Conservation (phyloP, 2,797 vertebrate genomes). For the Octomys mimax region DNA sequence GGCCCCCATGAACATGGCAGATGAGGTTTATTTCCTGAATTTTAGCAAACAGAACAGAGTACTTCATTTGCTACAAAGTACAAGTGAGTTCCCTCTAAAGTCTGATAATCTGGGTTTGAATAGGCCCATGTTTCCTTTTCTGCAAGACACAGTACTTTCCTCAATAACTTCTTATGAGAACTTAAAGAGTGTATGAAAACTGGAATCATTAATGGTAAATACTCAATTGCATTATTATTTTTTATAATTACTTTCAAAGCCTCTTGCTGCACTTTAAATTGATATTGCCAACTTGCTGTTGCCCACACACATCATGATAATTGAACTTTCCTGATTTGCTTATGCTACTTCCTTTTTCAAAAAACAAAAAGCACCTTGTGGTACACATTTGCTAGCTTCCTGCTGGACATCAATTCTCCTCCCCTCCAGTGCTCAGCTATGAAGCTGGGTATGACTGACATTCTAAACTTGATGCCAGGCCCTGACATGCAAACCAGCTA, state of each 20-base stretch:
- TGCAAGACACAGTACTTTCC: neutral
- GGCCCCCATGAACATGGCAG: neutral
- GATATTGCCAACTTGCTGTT: neutral
- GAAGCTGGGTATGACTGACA: neutral
- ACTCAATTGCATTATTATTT: neutral
- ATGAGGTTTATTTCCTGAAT: slow-evolving; percentile 19
- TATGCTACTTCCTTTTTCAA: neutral
- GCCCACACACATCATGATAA: neutral
- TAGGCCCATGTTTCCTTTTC: neutral
- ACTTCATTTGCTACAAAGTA: neutral
- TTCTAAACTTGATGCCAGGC: neutral
- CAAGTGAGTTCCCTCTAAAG: neutral
- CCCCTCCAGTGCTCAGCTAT: neutral
- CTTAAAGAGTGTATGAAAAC: neutral
- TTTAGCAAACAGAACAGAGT: neutral
- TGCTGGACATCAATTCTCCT: neutral
- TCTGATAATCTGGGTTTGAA: neutral
- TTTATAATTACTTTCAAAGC: neutral
- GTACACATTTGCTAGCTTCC: neutral
- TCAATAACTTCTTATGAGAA: neutral
- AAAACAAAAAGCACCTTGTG: neutral
- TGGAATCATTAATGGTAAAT: slow-evolving; percentile 13
- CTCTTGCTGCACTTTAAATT: neutral
- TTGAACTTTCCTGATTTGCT: neutral
- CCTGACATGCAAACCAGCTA: neutral